Base-by-base conservation (phyloP, 1,140 invertebrate genomes). In the Tetragonula clypearis region DNA sequence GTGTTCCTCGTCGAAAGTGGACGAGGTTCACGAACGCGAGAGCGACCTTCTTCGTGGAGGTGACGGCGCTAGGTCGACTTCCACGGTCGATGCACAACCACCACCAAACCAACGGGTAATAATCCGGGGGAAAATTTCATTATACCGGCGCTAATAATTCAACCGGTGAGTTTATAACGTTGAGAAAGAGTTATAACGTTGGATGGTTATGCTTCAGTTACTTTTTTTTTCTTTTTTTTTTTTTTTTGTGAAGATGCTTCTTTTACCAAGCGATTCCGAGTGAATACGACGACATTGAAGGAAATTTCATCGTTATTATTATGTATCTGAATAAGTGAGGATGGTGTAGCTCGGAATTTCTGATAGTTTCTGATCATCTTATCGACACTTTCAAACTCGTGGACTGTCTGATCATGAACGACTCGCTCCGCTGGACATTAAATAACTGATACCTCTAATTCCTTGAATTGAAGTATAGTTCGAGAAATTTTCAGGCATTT, bases 121-220 rank as follows among this genome's bases (percentile, higher is more conserved):
- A 91, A 90, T 87, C 82, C 79, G 66, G 72, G 72, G 75, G 26
- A 90, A 89, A 90, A 87, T 91, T 91, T 89, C 88, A 90, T 88
- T 90, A 87, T 73, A 80, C 74, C 76, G 23, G 17, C 79, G 79
- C 62, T 88, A 85, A 89, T 84, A 88, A 86, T 87, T 90, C 78
- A 86, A 58, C 82, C 65, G 62, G n/a, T 72, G 62, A 83, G 62
- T 90, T 89, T 81, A 86, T 89, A 87, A 90, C 80, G 58, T 76
- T 30, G 68, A 35, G 69, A 69, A 82, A 58, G 58, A 80, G 58
- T 79, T 58, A 14, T 14, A 68, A 81, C 71, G 58, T 79, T 5
- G 3, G 17, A 19, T 62, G 53, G 23, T 65, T 71, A 60, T 41
- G 53, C 53, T 12, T 19, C 30, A 69, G 14, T 49, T 41, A 30